These are phyloP conservation scores for Porphyrio hochstetteri DNA, from an alignment of 2,113 vertebrate species.

Conservation along the genomic window DNA sequence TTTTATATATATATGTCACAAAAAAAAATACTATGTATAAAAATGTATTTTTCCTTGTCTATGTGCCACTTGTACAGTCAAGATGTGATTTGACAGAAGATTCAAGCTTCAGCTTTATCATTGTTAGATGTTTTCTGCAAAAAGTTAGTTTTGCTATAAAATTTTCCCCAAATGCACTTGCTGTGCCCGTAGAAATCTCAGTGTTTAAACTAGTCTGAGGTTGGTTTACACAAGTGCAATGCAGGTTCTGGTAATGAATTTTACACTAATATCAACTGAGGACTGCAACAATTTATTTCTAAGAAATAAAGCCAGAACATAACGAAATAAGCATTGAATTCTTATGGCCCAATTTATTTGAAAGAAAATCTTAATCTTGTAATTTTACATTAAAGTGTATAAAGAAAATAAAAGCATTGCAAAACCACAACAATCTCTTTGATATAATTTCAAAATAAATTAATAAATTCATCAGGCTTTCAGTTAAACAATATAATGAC, in stretches of 20 bases:
- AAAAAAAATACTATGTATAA: too few species aligned
- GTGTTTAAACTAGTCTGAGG: background rate
- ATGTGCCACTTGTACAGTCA: background rate
- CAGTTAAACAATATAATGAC: background rate
- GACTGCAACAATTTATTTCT: background rate
- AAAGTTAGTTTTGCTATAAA: background rate
- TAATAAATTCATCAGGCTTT: background rate
- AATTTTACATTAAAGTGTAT: background rate
- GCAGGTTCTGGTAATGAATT: background rate
- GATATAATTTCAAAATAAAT: background rate
- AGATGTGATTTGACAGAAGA: background rate
- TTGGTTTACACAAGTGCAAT: background rate
- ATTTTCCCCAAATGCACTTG: background rate
- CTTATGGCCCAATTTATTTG: background rate
- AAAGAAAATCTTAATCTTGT: background rate
- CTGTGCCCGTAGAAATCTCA: background rate
- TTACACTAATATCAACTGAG: background rate
- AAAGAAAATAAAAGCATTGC: background rate
- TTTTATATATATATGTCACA: background rate
- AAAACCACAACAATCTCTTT: background rate
- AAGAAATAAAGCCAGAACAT: background rate
- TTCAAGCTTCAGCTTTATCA: background rate
- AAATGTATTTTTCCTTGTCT: background rate
- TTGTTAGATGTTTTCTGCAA: background rate
- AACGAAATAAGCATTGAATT: background rate